These are phyloP conservation scores for Sthenelais limicola DNA, from an alignment of 2,888 invertebrate genomes.

Conservation along the genomic window DNA sequence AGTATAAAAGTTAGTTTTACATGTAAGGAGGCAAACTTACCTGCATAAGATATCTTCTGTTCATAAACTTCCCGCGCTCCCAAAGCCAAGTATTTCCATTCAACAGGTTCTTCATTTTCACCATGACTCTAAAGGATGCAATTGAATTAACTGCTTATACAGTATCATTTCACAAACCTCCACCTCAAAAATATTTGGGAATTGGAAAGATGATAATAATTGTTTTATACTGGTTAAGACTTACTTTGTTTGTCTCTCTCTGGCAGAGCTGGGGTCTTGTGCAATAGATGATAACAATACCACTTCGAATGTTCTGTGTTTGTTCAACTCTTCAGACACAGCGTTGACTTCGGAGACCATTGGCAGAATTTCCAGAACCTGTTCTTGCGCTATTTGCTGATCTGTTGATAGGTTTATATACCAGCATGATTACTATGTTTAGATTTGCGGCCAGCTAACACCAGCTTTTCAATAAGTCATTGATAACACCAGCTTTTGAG, in stretches of 20 bases:
- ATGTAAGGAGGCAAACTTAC: conserved; percentile 52
- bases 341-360: conserved; percentile 73
- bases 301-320: conserved; percentile 71
- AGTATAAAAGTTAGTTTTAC: not conserved
- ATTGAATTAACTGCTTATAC: not conserved
- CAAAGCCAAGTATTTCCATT: conserved; percentile 72
- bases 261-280: conserved; percentile 55
- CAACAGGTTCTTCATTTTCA: conserved; percentile 71
- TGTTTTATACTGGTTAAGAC: too few relatives aligned
- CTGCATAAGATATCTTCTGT: conserved; percentile 72
- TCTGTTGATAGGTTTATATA: conserved; percentile 57
- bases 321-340: conserved; percentile 72
- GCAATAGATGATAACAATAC: conserved; percentile 70
- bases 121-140: conserved; percentile 67
- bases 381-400: conserved; percentile 72
- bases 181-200: not conserved
- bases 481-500: too few relatives aligned
- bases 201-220: too few relatives aligned
- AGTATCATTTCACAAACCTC: not conserved
- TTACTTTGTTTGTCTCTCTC: conserved; percentile 57
- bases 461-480: too few relatives aligned
- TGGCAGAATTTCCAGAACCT: conserved; percentile 71
- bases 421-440: not conserved
- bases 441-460: too few relatives aligned
- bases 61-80: conserved; percentile 72